phyloP scores from a whole-genome alignment of 2,888 invertebrate species.

The Augochlorella aurata region DNA sequence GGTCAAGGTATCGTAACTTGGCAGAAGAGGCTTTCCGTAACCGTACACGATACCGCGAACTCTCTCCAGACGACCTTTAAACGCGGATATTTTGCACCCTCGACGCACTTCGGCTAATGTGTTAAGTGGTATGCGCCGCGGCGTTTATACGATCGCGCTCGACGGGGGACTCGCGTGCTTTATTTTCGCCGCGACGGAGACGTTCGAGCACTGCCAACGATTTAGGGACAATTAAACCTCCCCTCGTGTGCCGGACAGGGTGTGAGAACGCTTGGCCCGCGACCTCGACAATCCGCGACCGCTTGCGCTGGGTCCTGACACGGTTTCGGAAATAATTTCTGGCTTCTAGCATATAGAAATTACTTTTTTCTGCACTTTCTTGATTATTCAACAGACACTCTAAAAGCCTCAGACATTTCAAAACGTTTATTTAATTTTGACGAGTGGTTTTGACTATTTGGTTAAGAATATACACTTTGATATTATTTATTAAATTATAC shows the following conservation, averaged over 20 bases:
- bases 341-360: too few relatives aligned
- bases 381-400: too few relatives aligned
- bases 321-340: too few relatives aligned
- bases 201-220: conserved; percentile 8
- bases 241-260: background rate
- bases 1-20: conserved; percentile 71
- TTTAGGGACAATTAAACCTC: conserved; percentile 37
- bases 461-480: too few relatives aligned
- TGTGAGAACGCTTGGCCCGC: conserved; percentile 12
- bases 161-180: conserved; percentile 9
- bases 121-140: conserved; percentile 63
- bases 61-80: conserved; percentile 33
- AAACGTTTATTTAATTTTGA: too few relatives aligned
- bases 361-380: too few relatives aligned
- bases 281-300: background rate
- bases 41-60: conserved; percentile 62
- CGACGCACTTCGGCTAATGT: conserved; percentile 56
- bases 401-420: too few relatives aligned
- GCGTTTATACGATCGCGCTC: conserved; percentile 24
- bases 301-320: background rate
- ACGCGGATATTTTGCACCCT: conserved; percentile 57
- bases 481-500: too few relatives aligned
- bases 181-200: conserved; percentile 34
- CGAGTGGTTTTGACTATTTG: too few relatives aligned
- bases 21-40: conserved; percentile 50